Base-by-base conservation (phyloP, 2,113 vertebrate genomes). In the Tragelaphus buxtoni region DNA sequence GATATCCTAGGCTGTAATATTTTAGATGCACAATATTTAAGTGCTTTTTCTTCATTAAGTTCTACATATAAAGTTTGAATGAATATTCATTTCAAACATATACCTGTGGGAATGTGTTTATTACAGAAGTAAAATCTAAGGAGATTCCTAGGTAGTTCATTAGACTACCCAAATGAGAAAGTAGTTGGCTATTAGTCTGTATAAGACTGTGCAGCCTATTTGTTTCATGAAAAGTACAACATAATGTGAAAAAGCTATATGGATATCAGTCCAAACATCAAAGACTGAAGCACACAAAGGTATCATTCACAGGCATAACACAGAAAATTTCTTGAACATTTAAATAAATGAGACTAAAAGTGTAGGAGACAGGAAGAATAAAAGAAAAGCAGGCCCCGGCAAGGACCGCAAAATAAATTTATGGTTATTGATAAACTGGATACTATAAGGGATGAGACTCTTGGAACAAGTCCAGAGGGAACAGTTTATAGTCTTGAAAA, bases 291-390 rank as follows among this genome's bases (percentile, higher is more conserved):
- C 39, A 63, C 10, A 51, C 8, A 58, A 45, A 51, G 1, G 17
- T 26, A 51, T 5, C 5, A 18, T 17, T 51, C 32, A 56, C 17
- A 39, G 32, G 5, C 47, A 14, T 4, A 20, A 51, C 6, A 42
- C 1, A 53, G 82, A 84, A 79, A 30, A 45, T 18, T 82, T 81
- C 30, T 39, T 32, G 7, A 88, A 76, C 16, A 30, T 97, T 94
- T 90, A 11, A 85, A 35, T 12, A 16, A 63, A 2, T 55, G 26
- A 58, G 3, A 49, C 30, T 90, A 77, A 13, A 65, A 35, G 18
- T 69, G n/a, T 39, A 69, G n/a, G 9, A 39, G n/a, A 22, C 18
- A 69, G 18, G 9, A 69, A 69, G n/a, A 69, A 39, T 39, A 22
- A 39, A 22, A 69, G 65, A 69, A 39, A 69, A 69, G 4, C 65